These are phyloP conservation scores for Mnemiopsis leidyi DNA, from an alignment of 37 sponge, comb jelly and placozoan genomes.

Conservation along the genomic window DNA sequence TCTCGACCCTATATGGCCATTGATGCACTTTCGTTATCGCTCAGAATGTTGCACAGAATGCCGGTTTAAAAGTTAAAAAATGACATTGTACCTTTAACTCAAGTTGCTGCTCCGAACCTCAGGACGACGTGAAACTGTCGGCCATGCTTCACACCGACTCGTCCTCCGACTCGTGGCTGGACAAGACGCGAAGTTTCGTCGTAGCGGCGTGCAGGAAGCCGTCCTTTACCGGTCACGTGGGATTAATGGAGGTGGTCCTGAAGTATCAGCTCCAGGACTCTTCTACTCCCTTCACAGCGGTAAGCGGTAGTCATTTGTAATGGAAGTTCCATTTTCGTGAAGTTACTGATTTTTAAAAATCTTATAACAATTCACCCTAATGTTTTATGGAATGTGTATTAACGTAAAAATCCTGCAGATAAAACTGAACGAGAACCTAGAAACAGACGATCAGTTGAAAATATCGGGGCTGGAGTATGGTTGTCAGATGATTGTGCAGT, in stretches of 20 bases:
- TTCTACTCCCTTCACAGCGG: background rate
- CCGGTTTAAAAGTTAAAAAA: too few species aligned
- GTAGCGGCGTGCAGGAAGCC: constrained; percentile 44
- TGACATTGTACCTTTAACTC: too few species aligned
- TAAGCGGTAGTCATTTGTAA: too few species aligned
- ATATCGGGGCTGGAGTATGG: constrained; percentile 42
- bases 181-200: constrained; percentile 22
- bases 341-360: too few species aligned
- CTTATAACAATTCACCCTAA: too few species aligned
- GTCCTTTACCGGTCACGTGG: constrained; percentile 58
- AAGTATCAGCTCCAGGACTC: constrained; percentile 38
- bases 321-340: too few species aligned
- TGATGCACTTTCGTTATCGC: too few species aligned
- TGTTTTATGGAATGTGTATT: too few species aligned
- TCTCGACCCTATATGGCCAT: too few species aligned
- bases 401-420: constrained; percentile 19
- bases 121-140: constrained; percentile 43
- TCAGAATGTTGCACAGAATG: too few species aligned
- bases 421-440: background rate
- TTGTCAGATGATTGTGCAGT: constrained; percentile 11
- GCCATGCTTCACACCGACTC: background rate
- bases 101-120: too few species aligned
- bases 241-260: constrained; percentile 57
- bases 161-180: constrained; percentile 39
- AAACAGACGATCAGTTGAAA: background rate